Evolutionary conservation across 2,113 vertebrate species (phyloP), one percentile per base, ranked within the genome.

Genomic region (Corythornis madagascariensis): DNA sequence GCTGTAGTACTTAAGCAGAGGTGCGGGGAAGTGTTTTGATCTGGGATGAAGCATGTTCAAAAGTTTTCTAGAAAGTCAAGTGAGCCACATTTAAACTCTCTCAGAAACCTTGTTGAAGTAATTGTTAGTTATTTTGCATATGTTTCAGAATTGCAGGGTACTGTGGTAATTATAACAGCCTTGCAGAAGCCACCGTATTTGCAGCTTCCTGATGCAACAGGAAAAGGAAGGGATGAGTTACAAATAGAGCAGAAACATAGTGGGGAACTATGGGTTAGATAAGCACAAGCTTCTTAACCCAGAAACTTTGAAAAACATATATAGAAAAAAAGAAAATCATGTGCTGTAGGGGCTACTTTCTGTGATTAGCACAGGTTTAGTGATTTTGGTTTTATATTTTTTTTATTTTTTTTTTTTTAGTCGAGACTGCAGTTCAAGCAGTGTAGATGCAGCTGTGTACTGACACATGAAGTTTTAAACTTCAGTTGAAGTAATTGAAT

Each of bases 141-240:
- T 0, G 14, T 90, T 94, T 94, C 85, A 83, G 86, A 89, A 90
- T 81, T 93, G 75, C 89, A 92, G 82, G 29, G 69, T 31, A 6
- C 73, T 93, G 88, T 89, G 88, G 91, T 90, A 86, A 83, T 95
- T 94, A 63, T 43, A 93, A 80, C 93, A 95, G 83, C 91, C 53
- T 81, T 76, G 69, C 86, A 95, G 83, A 96, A 96, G 78, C 83
- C 74, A 53, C 95, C 86, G 65, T 55, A 85, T 96, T 90, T 95
- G 93, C 83, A 92, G 93, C 89, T 96, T 96, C 95, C 92, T 94
- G 95, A 90, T 94, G 93, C 89, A 94, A 97, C 95, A 97, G 97
- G 96, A 97, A 97, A 82, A 73, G 94, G 96, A 95, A 96, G 94
- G 81, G 95, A 93, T 95, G 94, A 94, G 73, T 92, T 96, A 86